Evolutionary conservation across 1,140 invertebrate genomes (phyloP), one percentile per base, ranked within the genome.

Genomic region (Brachionus asplanchnoidis): DNA sequence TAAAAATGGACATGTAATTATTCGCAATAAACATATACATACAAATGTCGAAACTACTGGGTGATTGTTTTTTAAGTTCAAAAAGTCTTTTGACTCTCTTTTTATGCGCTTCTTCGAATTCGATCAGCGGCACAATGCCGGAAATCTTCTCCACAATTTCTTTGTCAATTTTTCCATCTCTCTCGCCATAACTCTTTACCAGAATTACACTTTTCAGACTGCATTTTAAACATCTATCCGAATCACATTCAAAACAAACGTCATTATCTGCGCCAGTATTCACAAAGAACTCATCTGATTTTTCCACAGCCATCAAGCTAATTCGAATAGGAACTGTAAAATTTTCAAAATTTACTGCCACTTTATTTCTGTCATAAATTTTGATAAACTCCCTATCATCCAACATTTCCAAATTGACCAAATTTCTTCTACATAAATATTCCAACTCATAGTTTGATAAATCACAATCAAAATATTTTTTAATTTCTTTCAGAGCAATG

Each of bases 391-490:
- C 42, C 12, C n/a, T 77, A 17, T 77, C 73, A 26, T 50, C 42
- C 23, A 50, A n/a, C 17, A 46, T 77, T 50, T 77, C 44, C 73
- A 77, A 77, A 50, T 53, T 26, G 11, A 77, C 26, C 44, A 26
- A 46, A 50, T 77, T 50, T 77, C 73, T 77, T n/a, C 12, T 9
- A 28, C 1, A 11, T 23, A 77, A 50, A 26, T 50, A 77, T 36
- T 77, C 73, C 2, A 77, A 23, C 23, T 50, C 73, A 50, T 77
- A 77, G 53, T 77, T 77, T 11, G 50, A 65, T 17, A 82, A 46
- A 65, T 65, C 28, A 82, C 79, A 82, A 12, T 82, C 65, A 56
- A 82, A 82, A 82, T 82, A 82, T 42, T 65, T 60, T 82, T 6
- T 68, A 40, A 82, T 82, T 66, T 36, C 0, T 23, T 60, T 60